These are phyloP conservation scores for Cryptoblepharus egeriae DNA, from an alignment of 2,797 vertebrate genomes.

Conservation along the genomic window DNA sequence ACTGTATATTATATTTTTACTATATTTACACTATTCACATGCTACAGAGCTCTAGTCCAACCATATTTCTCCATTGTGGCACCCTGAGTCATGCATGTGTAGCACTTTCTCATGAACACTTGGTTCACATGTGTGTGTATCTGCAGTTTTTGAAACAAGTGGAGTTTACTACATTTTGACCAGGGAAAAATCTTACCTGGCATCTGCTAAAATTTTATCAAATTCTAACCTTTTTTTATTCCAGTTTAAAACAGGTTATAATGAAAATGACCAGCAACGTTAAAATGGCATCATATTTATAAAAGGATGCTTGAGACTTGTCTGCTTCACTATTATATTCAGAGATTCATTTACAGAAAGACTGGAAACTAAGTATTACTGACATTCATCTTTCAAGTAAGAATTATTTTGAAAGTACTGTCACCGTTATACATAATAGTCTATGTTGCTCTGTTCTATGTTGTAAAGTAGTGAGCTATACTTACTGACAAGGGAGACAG, in stretches of 20 bases:
- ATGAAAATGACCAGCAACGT: not conserved
- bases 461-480: not conserved
- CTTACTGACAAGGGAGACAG: not conserved
- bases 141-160: not conserved
- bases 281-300: not conserved
- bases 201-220: fast-evolving
- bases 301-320: not conserved
- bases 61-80: not conserved
- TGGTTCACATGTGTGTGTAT: not conserved
- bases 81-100: no score
- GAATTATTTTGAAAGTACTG: conserved; percentile 1
- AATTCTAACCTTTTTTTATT: not conserved
- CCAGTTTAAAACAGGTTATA: not conserved
- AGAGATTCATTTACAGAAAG: not conserved
- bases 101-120: not conserved
- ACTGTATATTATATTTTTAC: no score
- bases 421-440: not conserved
- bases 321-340: not conserved
- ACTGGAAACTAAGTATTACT: not conserved
- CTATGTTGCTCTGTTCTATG: not conserved
- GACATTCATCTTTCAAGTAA: not conserved
- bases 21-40: not conserved
- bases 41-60: not conserved
- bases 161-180: not conserved
- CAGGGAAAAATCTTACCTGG: not conserved